Conservation (phyloP, 2,888 invertebrate genomes). For the Melieria picta region DNA sequence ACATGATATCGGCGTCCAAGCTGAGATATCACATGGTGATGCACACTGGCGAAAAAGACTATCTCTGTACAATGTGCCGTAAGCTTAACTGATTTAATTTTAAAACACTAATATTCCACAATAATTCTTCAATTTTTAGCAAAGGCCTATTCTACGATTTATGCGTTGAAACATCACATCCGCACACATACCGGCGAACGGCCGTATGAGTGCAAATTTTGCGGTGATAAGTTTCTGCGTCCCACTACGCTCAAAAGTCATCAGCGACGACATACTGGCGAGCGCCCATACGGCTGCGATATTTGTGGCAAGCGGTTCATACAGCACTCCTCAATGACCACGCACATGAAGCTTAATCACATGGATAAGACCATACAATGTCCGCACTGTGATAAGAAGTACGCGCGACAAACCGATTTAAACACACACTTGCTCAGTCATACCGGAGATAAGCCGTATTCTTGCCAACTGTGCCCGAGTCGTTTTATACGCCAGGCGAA, state of each 20-base stretch:
- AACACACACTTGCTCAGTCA: slow-evolving; percentile 56
- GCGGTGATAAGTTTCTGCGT: slow-evolving; percentile 54
- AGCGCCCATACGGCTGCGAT: slow-evolving; percentile 57
- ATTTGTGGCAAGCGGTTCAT: slow-evolving; percentile 57
- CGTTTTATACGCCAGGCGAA: slow-evolving; percentile 58
- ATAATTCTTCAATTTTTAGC: slow-evolving; percentile 41
- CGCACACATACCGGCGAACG: slow-evolving; percentile 56
- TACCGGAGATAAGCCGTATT: slow-evolving; percentile 57
- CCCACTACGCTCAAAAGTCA: slow-evolving; percentile 56
- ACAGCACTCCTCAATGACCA: slow-evolving; percentile 58
- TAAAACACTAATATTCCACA: not conserved
- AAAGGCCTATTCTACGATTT: slow-evolving; percentile 56
- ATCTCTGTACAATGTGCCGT: slow-evolving; percentile 55
- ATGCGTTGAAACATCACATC: slow-evolving; percentile 54
- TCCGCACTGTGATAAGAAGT: slow-evolving; percentile 58
- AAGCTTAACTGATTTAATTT: slow-evolving; percentile 39
- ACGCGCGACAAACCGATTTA: slow-evolving; percentile 56
- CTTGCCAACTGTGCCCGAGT: slow-evolving; percentile 54
- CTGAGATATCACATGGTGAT: slow-evolving; percentile 53
- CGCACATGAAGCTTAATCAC: slow-evolving; percentile 58
- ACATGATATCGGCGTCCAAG: slow-evolving; percentile 52
- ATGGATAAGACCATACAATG: slow-evolving; percentile 58
- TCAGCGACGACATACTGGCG: slow-evolving; percentile 57
- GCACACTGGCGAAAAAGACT: slow-evolving; percentile 58
- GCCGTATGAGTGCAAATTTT: slow-evolving; percentile 55